These are phyloP conservation scores for Chirona hameri DNA, from an alignment of 2,888 invertebrate genomes.

Conservation along the genomic window DNA sequence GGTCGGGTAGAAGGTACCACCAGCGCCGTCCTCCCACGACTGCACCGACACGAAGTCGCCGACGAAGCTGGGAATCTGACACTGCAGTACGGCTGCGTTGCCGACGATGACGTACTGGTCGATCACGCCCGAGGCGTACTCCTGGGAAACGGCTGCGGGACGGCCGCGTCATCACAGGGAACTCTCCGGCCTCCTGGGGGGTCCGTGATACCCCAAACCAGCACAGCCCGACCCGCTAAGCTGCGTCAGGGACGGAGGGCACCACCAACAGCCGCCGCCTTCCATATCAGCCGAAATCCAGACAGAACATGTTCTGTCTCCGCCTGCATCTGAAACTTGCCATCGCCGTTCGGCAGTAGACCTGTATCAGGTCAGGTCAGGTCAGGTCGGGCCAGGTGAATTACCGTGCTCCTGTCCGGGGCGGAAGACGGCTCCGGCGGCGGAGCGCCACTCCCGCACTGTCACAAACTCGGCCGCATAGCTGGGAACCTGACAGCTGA, in stretches of 20 bases:
- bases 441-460: slow-evolving; percentile 77
- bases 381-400: not conserved
- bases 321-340: not conserved
- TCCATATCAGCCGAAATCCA: not conserved
- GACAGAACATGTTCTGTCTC: not conserved
- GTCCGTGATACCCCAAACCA: too few species aligned
- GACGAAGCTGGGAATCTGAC: slow-evolving; percentile 77
- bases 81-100: slow-evolving; percentile 75
- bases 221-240: not conserved
- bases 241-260: too few species aligned
- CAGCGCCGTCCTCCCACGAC: slow-evolving; percentile 66
- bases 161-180: not conserved
- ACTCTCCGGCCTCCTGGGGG: too few species aligned
- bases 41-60: slow-evolving; percentile 77
- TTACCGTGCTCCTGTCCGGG: slow-evolving; percentile 24
- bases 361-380: too few species aligned
- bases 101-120: slow-evolving; percentile 81
- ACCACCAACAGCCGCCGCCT: not conserved
- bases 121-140: slow-evolving; percentile 85
- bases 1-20: slow-evolving; percentile 44
- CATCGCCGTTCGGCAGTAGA: too few species aligned
- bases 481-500: slow-evolving; percentile 45
- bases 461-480: slow-evolving; percentile 85
- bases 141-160: slow-evolving; percentile 79
- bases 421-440: slow-evolving; percentile 53